Percentiles rank a stretch among this genome's conserved stretches.
These are phyloP conservation scores for Heliothis subflexa DNA, from an alignment of 1,140 invertebrate genomes.

Conservation along the genomic window DNA sequence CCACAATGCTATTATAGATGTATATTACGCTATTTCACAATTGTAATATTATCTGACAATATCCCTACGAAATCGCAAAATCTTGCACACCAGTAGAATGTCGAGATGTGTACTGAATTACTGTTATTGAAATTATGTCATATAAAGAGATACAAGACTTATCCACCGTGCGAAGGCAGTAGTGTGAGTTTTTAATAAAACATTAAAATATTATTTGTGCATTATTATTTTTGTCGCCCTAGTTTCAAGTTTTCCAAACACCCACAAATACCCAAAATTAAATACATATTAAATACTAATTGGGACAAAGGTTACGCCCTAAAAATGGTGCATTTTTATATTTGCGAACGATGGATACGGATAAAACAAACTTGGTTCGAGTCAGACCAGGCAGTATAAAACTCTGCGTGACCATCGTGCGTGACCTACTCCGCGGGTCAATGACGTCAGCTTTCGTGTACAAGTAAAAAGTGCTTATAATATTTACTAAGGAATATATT, in stretches of 20 bases:
- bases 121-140: slow-evolving; percentile 56
- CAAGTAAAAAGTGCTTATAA: slow-evolving; percentile 36
- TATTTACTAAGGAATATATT: slow-evolving; percentile 75
- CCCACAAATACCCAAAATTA: too few species aligned
- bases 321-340: too few species aligned
- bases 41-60: slow-evolving; percentile 31
- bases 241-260: not conserved
- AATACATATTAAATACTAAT: too few species aligned
- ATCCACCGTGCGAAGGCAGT: slow-evolving; percentile 62
- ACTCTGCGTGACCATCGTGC: too few species aligned
- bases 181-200: slow-evolving; percentile 68
- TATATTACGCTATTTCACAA: slow-evolving; percentile 10
- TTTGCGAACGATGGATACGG: too few species aligned
- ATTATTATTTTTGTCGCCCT: slow-evolving; percentile 3
- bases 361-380: too few species aligned
- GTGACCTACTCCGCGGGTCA: too few species aligned
- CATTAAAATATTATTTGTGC: slow-evolving; percentile 42
- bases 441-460: too few species aligned
- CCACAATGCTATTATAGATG: slow-evolving; percentile 5
- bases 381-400: too few species aligned
- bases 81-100: slow-evolving; percentile 36
- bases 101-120: slow-evolving; percentile 38
- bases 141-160: slow-evolving; percentile 74
- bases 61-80: slow-evolving; percentile 4
- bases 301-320: too few species aligned